Base-by-base conservation (phyloP, 64 coral and sea anemone species). In the Pachyseris speciosa region DNA sequence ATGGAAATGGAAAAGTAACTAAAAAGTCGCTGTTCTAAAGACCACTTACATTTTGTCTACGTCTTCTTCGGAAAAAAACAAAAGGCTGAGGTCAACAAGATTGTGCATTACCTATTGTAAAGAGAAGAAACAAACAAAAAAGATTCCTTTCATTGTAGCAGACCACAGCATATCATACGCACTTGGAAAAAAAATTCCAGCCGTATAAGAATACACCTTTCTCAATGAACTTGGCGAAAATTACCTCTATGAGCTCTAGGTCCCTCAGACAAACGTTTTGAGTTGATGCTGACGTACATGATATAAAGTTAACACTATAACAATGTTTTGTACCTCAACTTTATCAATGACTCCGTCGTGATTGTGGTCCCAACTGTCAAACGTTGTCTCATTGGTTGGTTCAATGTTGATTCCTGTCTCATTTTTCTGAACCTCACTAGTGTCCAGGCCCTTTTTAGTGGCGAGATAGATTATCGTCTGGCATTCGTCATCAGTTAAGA, bases 61-160 rank as follows among this genome's bases (percentile, higher is more conserved):
- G 44, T 96, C 94, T 36, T 67, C 58, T 85, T 96, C 90, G 4
- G 90, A 93, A 43, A 96, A 96, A 44, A 93, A 96, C 50, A 96
- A 86, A 72, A 93, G 90, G 59, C 94, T 96, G 78, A 96, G 80
- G 66, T 96, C 94, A 33, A 96, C 86, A 29, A 96, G 78, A 39
- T 96, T 96, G 45, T 96, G 94, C 94, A 96, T 96, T 15, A 96
- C 87, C 94, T 96, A 15, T 15, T n/a, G n/a, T n/a, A n/a, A n/a
- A n/a, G n/a, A n/a, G n/a, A n/a, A n/a, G n/a, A n/a, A n/a, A n/a
- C n/a, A n/a, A n/a, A n/a, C n/a, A n/a, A n/a, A n/a, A n/a, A n/a
- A n/a, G 15, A 4, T 55, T 55, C 51, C 51, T 17, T 55, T n/a
- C n/a, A n/a, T n/a, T n/a, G n/a, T 4, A 16, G 10, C 51, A 55